Evolutionary conservation across 2,113 vertebrate species (phyloP).

Genomic region (Parus major): DNA sequence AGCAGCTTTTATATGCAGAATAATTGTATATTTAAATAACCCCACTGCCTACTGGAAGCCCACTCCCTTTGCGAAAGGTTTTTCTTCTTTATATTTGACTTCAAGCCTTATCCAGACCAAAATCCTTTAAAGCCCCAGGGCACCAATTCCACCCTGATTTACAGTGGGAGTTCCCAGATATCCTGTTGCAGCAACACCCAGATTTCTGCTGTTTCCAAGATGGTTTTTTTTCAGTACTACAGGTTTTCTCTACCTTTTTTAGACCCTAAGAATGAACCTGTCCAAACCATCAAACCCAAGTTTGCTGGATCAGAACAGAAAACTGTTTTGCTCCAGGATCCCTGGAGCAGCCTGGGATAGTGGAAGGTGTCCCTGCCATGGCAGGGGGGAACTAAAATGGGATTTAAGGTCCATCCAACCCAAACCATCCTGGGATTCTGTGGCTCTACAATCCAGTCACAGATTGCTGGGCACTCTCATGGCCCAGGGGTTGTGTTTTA

Average conservation of each 20-base stretch:
- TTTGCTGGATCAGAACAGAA: neutral
- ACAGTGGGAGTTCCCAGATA: neutral
- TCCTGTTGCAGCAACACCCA: rapidly evolving
- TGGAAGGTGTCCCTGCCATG: neutral
- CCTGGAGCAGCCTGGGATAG: neutral
- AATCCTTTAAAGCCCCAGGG: neutral
- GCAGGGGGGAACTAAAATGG: neutral
- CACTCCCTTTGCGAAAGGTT: neutral
- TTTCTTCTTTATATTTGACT: neutral
- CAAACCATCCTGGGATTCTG: neutral
- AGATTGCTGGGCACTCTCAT: rapidly evolving
- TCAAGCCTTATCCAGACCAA: neutral
- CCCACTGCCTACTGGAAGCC: neutral
- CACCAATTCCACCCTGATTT: neutral
- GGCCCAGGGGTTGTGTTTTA: neutral
- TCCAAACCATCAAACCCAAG: neutral
- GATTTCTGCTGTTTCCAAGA: rapidly evolving
- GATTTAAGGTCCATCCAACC: neutral
- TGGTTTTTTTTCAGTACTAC: neutral
- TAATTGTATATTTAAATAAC: neutral
- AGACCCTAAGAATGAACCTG: neutral
- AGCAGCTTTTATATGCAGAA: neutral
- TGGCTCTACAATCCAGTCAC: neutral
- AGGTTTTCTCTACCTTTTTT: neutral
- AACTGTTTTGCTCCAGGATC: neutral